A percentile compares a stretch with the other conserved stretches of the same genome.
Conservation (phyloP, 2,888 invertebrate genomes). For the Agrilus biguttatus region DNA sequence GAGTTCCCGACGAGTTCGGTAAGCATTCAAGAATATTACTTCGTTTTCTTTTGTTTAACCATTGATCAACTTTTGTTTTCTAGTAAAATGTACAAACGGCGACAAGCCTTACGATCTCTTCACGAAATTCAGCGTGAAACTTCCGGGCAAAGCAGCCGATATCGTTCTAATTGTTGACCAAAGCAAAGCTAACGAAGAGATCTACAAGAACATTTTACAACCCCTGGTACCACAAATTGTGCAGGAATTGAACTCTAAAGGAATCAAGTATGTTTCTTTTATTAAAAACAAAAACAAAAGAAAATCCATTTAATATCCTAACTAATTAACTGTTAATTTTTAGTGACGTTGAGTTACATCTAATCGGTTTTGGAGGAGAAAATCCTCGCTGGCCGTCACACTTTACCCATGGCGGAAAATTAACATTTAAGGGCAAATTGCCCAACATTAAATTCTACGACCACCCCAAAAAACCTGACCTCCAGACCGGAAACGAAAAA, state of each 20-base stretch:
- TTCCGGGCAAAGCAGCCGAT: conserved; percentile 65
- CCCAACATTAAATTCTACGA: conserved; percentile 27
- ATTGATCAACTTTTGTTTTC: not conserved
- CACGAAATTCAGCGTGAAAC: conserved; percentile 47
- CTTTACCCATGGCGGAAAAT: conserved; percentile 37
- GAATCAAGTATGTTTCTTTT: conserved; percentile 40
- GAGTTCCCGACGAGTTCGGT: conserved; percentile 51
- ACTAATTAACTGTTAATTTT: too few species aligned
- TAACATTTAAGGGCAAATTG: conserved; percentile 35
- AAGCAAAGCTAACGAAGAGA: conserved; percentile 41
- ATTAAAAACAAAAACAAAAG: too few species aligned
- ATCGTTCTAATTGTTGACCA: conserved; percentile 66
- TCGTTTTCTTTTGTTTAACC: not conserved
- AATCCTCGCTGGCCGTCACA: conserved; percentile 40
- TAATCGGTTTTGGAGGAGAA: conserved; percentile 44
- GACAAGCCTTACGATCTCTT: conserved; percentile 35
- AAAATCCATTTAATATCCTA: too few species aligned
- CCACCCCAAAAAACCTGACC: conserved; percentile 13
- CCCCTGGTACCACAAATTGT: conserved; percentile 45
- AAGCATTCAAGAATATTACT: conserved; percentile 9
- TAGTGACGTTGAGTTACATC: conserved; percentile 42
- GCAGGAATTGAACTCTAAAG: conserved; percentile 45
- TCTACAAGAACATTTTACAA: conserved; percentile 47
- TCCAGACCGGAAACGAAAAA: conserved; percentile 14
- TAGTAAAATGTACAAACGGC: conserved; percentile 35